Evolutionary conservation across 2,888 invertebrate genomes (phyloP).

Genomic region (Kuschelorhynchus macadamiae): DNA sequence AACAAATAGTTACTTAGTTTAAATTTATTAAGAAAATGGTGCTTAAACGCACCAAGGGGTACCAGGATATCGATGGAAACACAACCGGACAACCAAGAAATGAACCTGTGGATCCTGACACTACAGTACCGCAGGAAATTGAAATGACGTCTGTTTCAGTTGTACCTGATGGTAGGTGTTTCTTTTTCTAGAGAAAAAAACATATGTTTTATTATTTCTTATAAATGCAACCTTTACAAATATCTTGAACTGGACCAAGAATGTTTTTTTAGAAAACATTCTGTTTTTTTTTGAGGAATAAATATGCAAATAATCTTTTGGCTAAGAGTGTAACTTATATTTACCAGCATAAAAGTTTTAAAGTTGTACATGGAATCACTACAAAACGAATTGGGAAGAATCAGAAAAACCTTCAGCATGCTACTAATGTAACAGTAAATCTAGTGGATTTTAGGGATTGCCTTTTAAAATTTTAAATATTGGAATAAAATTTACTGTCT

Average conservation of each 20-base stretch:
- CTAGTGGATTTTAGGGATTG: too few relatives aligned
- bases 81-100: constrained; percentile 55
- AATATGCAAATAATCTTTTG: too few relatives aligned
- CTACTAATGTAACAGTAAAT: too few relatives aligned
- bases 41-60: constrained; percentile 74
- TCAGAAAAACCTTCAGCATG: too few relatives aligned
- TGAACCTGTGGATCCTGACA: constrained; percentile 70
- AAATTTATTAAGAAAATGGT: constrained; percentile 59
- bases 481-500: too few relatives aligned
- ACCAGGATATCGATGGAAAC: constrained; percentile 74
- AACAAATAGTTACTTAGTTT: constrained; percentile 34
- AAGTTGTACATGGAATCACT: too few relatives aligned
- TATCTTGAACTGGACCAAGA: background rate
- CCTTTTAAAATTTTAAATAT: too few relatives aligned
- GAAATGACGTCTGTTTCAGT: constrained; percentile 87
- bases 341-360: too few relatives aligned
- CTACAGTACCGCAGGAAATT: constrained; percentile 73
- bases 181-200: too few relatives aligned
- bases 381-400: too few relatives aligned
- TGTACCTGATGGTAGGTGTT: constrained; percentile 80
- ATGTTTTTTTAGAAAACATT: constrained; percentile 3
- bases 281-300: too few relatives aligned
- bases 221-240: constrained; percentile 14
- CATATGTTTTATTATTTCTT: too few relatives aligned
- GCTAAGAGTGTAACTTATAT: background rate